Conservation (phyloP, 2,113 vertebrate species). For the Hiodon tergisus region DNA sequence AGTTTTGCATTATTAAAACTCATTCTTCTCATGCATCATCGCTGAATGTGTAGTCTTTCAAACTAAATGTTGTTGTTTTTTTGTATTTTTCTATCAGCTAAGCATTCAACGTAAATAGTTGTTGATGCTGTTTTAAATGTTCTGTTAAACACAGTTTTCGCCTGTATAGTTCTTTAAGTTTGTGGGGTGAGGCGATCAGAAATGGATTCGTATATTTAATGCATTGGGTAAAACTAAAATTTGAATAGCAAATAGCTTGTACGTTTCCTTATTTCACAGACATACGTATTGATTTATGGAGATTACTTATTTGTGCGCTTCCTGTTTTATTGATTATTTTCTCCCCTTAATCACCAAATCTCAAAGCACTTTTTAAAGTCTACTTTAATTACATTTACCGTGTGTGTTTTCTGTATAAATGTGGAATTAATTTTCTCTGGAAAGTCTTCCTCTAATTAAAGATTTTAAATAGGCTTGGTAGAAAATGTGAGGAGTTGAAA, state of each 20-base stretch:
- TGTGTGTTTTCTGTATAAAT: not conserved
- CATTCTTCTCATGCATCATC: not conserved
- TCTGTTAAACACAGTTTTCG: not conserved
- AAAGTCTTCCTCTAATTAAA: slow-evolving; percentile 4
- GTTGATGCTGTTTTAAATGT: not conserved
- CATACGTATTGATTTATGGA: not conserved
- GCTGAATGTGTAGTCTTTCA: not conserved
- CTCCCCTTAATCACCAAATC: not conserved
- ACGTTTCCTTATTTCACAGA: not conserved
- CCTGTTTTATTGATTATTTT: not conserved
- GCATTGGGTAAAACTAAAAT: too few species aligned
- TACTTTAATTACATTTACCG: not conserved
- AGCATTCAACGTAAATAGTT: not conserved
- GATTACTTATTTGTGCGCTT: not conserved
- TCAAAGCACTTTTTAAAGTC: not conserved
- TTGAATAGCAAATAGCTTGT: too few species aligned
- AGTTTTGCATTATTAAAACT: too few species aligned
- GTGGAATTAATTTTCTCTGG: slow-evolving; percentile 12
- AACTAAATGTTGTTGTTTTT: not conserved
- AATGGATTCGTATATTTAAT: too few species aligned
- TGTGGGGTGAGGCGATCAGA: too few species aligned
- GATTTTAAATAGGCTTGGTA: not conserved
- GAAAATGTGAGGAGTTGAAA: not conserved
- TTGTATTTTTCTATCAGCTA: too few species aligned
- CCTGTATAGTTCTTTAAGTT: too few species aligned